Evolutionary conservation across 2,888 invertebrate species (phyloP).

Genomic region (Punctoribates punctum): DNA sequence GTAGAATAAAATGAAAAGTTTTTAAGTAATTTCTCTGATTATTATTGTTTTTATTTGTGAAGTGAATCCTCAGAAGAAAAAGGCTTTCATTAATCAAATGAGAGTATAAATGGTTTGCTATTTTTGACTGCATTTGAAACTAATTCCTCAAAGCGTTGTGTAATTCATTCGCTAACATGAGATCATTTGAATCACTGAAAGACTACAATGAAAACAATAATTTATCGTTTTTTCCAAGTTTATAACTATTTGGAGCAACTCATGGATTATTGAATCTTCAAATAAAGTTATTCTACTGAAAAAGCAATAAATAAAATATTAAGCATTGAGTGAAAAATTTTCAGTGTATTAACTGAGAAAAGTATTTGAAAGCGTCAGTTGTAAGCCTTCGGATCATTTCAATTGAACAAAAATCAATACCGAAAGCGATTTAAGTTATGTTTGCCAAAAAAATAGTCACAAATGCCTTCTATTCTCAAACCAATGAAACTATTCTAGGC

Average conservation of each 20-base stretch:
- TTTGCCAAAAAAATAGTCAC: not conserved
- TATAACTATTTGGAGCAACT: constrained; percentile 24
- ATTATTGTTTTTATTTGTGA: too few relatives aligned
- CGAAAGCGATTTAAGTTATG: not conserved
- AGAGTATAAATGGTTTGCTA: too few relatives aligned
- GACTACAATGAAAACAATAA: constrained; percentile 17
- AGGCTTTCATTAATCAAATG: too few relatives aligned
- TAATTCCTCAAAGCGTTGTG: not conserved
- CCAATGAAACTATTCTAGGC: too few relatives aligned
- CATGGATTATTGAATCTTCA: constrained; percentile 29
- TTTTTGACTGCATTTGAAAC: not conserved
- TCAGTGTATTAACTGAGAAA: constrained; percentile 14
- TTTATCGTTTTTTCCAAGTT: constrained; percentile 14
- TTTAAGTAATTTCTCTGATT: too few relatives aligned
- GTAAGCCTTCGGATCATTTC: constrained; percentile 3
- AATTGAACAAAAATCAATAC: constrained; percentile 15
- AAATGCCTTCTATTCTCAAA: not conserved
- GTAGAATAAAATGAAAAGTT: too few relatives aligned
- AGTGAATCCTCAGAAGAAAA: too few relatives aligned
- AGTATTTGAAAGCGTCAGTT: constrained; percentile 1
- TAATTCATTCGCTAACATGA: constrained; percentile 13
- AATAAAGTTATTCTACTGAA: constrained; percentile 15
- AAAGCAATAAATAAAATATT: constrained; percentile 28
- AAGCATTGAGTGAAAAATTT: constrained; percentile 24
- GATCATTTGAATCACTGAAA: constrained; percentile 26